Base-by-base conservation (phyloP, 2,888 invertebrate genomes). In the Eilema depressum region DNA sequence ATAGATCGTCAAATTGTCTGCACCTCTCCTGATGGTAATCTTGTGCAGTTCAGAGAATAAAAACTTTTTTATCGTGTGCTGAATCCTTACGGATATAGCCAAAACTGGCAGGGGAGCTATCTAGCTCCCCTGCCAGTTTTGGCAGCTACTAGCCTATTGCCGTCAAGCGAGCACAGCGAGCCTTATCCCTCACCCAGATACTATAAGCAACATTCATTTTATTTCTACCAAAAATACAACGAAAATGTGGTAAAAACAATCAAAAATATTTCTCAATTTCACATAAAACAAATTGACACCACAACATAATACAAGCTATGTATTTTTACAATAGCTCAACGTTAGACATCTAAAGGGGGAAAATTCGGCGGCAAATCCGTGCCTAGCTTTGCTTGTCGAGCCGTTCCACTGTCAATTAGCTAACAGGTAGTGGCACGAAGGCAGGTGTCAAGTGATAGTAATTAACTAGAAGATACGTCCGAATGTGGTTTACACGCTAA, bases 371-470 rank as follows among this genome's bases (percentile, higher is more conserved):
- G 88, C 88, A 91, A 92, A 91, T 91, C 91, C 83, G 84, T 82
- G 80, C 82, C 77, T 75, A 81, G 87, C 87, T 87, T 87, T 84
- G 88, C 87, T 83, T 90, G 92, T 87, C 90, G 86, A 85, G 83
- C 86, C 86, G 88, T 92, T 88, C 88, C 84, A 81, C 83, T 90
- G 93, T 93, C 93, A 93, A 93, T 93, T 93, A 93, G 90, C 88
- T 88, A 91, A 89, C 92, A 90, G 91, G 89, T 90, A 89, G 86
- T 83, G 72, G 79, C 83, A 85, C 83, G 88, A 86, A 89, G 88
- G 88, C 88, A 86, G 87, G 91, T 92, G 93, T 92, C 93, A 92
- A 92, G 93, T 92, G 89, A 88, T 85, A 86, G 91, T 92, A 93
- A 93, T 93, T 93, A 93, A 92, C 91, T 88, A 85, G 80, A 84